These are phyloP conservation scores for Hoplodrina blanda DNA, from an alignment of 2,888 invertebrate species.

Conservation along the genomic window DNA sequence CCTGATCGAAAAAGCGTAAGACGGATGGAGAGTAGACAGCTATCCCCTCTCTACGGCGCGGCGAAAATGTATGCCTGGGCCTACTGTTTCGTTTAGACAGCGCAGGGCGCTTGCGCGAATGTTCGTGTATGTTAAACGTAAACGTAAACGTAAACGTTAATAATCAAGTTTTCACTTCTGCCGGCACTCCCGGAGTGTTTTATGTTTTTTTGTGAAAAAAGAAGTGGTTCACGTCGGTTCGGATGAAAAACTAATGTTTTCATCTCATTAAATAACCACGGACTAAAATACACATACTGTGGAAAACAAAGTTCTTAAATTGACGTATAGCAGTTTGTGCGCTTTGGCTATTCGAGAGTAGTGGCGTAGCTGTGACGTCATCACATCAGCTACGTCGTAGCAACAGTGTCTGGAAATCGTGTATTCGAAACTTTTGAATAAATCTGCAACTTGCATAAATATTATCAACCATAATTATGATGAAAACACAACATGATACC, in stretches of 20 bases:
- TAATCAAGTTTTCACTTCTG: no score
- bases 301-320: constrained; percentile 12
- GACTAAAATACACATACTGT: background rate
- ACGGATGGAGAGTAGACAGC: no score
- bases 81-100: no score
- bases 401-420: constrained; percentile 2
- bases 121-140: no score
- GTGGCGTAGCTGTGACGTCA: constrained; percentile 19
- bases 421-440: constrained; percentile 8
- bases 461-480: constrained; percentile 40
- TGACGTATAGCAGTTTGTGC: background rate
- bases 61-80: no score
- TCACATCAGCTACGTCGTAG: constrained; percentile 20
- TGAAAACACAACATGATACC: constrained; percentile 36
- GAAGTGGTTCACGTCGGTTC: background rate
- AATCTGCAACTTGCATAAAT: constrained; percentile 29
- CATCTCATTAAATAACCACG: constrained; percentile 13
- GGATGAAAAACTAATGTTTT: constrained; percentile 14
- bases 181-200: no score
- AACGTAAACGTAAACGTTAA: no score
- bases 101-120: no score
- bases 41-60: no score
- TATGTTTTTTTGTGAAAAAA: no score
- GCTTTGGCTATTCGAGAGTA: background rate
- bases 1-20: no score